Evolutionary conservation across 2,113 vertebrate genomes (phyloP), one percentile per base, ranked within the genome.

Genomic region (Himantopus leucocephalus): DNA sequence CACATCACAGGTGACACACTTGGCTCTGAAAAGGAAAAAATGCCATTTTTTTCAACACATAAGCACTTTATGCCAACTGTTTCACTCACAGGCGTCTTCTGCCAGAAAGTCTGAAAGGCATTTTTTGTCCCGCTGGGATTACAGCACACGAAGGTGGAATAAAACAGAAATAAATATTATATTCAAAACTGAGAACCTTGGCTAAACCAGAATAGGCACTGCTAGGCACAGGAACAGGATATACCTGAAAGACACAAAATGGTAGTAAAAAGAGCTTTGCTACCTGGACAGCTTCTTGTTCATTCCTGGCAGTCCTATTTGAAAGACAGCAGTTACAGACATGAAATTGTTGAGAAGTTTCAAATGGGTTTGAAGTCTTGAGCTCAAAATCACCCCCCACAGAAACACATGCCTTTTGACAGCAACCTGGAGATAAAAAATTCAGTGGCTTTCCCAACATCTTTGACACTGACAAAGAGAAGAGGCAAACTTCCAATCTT

Each of bases 1-100:
- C n/a, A 79, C 23, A 66, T 67, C 79, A 86, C 67, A 94, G 85
- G 90, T 95, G 81, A 93, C 78, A 82, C 45, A 62, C 14, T 95
- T 88, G 78, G 75, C 88, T 93, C 53, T 84, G 50, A 86, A 68
- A 88, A 80, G 8, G 20, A 30, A 8, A 67, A 85, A 86, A 66
- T 88, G 1, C 74, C 32, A 10, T 90, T 92, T 92, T 66, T 34
- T 47, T 93, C 37, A 71, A 52, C 75, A 74, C 27, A 39, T 13
- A 34, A 88, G 21, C 20, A 67, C 23, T 76, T 90, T 7, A 76
- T 41, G n/a, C 41, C 75, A 91, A 81, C 21, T 67, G 52, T 27
- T 80, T 92, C 18, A 10, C 81, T 92, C 50, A 67, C 23, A 47
- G 29, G 6, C 41, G 77, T 75, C 77, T 92, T 83, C 62, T 82